Percentiles rank a stretch among this genome's conserved stretches.
Conservation (phyloP, 1,140 invertebrate genomes). For the Leucophenga varia region DNA sequence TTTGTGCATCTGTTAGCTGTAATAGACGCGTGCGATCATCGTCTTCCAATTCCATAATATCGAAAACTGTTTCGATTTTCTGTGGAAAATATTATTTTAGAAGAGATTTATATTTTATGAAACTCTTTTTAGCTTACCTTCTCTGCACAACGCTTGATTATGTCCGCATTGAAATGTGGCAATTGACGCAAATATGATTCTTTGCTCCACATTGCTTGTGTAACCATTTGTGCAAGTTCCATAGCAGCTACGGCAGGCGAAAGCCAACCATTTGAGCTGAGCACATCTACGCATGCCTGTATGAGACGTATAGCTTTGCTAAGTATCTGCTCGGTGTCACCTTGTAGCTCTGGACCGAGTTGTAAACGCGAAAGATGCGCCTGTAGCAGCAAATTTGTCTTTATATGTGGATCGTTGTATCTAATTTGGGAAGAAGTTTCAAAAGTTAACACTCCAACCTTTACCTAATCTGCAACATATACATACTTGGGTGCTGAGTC, state of each 20-base stretch:
- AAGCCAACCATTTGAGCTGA: conserved; percentile 97
- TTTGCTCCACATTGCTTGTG: conserved; percentile 99
- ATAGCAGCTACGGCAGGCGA: conserved; percentile 97
- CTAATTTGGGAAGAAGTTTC: conserved; percentile 58
- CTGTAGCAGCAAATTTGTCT: conserved; percentile 94
- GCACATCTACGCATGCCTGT: conserved; percentile 98
- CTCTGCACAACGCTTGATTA: conserved; percentile 88
- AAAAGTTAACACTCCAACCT: no score
- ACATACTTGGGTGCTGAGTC: conserved; percentile 61
- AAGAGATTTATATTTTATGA: no score
- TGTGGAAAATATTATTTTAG: no score
- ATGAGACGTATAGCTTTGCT: conserved; percentile 88
- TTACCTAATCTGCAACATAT: no score
- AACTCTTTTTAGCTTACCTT: conserved; percentile 61
- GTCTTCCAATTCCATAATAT: conserved; percentile 98
- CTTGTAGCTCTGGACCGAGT: conserved; percentile 92
- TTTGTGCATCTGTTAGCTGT: conserved; percentile 80
- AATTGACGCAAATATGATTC: conserved; percentile 97
- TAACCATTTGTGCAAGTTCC: conserved; percentile 99
- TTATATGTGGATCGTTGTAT: conserved; percentile 96
- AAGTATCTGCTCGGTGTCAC: conserved; percentile 91
- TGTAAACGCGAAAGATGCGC: conserved; percentile 94
- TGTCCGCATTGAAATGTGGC: conserved; percentile 90
- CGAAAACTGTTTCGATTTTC: conserved; percentile 94
- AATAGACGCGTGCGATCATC: conserved; percentile 85